Percentiles rank a stretch among this genome's conserved stretches.
These are phyloP conservation scores for Galerucella calmariensis DNA, from an alignment of 2,888 invertebrate species.

Conservation along the genomic window DNA sequence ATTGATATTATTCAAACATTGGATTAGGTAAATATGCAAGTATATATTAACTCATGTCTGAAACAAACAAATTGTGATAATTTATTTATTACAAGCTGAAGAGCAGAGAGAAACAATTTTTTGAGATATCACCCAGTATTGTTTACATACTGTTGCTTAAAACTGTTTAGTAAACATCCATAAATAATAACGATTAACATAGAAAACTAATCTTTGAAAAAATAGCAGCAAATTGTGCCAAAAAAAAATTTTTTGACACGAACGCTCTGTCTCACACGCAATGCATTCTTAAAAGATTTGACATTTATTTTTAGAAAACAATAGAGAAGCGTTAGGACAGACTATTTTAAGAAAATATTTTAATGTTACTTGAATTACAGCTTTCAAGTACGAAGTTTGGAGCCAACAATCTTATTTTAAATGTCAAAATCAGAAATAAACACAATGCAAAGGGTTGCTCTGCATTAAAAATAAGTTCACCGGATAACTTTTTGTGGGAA, in stretches of 20 bases:
- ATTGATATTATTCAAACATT: slow-evolving; percentile 81
- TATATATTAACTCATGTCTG: too few relatives aligned
- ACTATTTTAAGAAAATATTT: slow-evolving; percentile 43
- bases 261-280: slow-evolving; percentile 15
- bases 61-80: too few relatives aligned
- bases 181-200: slow-evolving; percentile 12
- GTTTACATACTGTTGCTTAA: not conserved
- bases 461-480: not conserved
- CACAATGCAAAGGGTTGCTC: slow-evolving; percentile 2
- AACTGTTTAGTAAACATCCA: not conserved
- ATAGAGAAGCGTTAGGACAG: slow-evolving; percentile 42
- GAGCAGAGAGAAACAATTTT: too few relatives aligned
- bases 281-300: slow-evolving; percentile 34
- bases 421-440: slow-evolving; percentile 18
- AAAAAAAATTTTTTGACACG: slow-evolving; percentile 24
- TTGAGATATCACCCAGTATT: too few relatives aligned
- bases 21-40: slow-evolving; percentile 74
- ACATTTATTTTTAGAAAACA: slow-evolving; percentile 47
- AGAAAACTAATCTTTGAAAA: slow-evolving; percentile 8
- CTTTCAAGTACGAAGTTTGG: slow-evolving; percentile 28
- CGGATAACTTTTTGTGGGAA: too few relatives aligned
- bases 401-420: slow-evolving; percentile 36
- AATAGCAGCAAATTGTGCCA: slow-evolving; percentile 20
- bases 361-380: slow-evolving; percentile 33
- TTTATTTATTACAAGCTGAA: too few relatives aligned